Evolutionary conservation across 2,888 invertebrate genomes (phyloP).

Genomic region (Trypoxylon attenuatum): DNA sequence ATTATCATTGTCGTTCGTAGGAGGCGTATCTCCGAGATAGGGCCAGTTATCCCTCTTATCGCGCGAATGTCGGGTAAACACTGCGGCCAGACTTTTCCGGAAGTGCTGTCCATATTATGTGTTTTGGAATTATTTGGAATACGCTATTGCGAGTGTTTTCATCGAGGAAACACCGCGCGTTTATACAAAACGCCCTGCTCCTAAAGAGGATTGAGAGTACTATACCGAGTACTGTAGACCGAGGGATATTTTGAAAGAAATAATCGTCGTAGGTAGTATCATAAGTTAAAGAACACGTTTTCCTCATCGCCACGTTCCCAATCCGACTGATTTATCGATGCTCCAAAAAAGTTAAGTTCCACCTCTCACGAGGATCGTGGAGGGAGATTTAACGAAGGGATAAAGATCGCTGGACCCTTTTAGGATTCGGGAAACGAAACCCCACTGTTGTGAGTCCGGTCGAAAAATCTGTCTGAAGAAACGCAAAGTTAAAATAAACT

Average conservation of each 20-base stretch:
- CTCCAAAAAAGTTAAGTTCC: constrained; percentile 6
- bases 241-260: too few species aligned
- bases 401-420: constrained; percentile 20
- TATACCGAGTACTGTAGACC: too few species aligned
- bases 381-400: constrained; percentile 39
- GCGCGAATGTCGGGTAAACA: constrained; percentile 26
- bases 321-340: constrained; percentile 6
- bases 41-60: constrained; percentile 26
- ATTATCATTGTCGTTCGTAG: constrained; percentile 31
- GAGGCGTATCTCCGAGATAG: constrained; percentile 42
- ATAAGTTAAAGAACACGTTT: background rate
- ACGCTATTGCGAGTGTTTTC: too few species aligned
- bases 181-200: too few species aligned
- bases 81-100: too few species aligned
- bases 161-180: too few species aligned
- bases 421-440: constrained; percentile 15
- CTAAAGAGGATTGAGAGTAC: too few species aligned
- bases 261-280: too few species aligned
- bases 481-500: constrained; percentile 48
- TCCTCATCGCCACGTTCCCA: background rate
- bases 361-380: constrained; percentile 13
- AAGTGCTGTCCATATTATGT: too few species aligned
- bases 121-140: too few species aligned
- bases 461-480: constrained; percentile 46
- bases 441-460: background rate